Conservation (phyloP, 1,140 invertebrate species). For the Drosophila eugracilis region DNA sequence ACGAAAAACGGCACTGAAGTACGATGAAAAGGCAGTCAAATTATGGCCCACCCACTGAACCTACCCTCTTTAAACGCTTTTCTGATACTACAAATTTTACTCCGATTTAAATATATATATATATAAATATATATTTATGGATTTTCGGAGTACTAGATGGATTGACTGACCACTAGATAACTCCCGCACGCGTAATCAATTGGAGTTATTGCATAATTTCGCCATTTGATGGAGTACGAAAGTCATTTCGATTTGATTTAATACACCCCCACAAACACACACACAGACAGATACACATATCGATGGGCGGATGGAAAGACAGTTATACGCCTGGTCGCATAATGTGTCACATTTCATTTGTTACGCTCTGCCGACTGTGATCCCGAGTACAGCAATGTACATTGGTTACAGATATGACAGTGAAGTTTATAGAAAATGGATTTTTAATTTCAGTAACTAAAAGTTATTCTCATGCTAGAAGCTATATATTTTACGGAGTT, state of each 20-base stretch:
- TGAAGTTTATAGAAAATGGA: background rate
- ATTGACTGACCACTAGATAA: conserved; percentile 49
- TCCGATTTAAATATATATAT: conserved; percentile 4
- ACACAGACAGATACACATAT: conserved; percentile 1
- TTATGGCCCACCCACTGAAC: conserved; percentile 27
- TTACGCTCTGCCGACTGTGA: conserved; percentile 61
- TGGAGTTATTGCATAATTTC: conserved; percentile 75
- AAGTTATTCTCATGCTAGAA: too few relatives aligned
- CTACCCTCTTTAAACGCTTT: conserved; percentile 72
- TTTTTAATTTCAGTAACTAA: background rate
- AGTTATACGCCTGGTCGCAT: conserved; percentile 77
- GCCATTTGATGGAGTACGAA: conserved; percentile 73
- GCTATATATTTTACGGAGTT: too few relatives aligned
- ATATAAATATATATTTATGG: background rate
- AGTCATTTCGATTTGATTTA: conserved; percentile 80
- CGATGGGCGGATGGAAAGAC: conserved; percentile 40
- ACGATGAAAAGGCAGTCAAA: conserved; percentile 40
- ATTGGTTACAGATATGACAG: background rate
- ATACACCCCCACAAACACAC: conserved; percentile 19
- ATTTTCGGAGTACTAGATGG: background rate
- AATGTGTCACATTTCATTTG: conserved; percentile 81
- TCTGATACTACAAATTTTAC: conserved; percentile 11
- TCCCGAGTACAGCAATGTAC: conserved; percentile 37
- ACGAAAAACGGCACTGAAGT: conserved; percentile 28
- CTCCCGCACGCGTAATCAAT: conserved; percentile 67